Conservation (phyloP, 2,888 invertebrate species). For the Aleiodes alternator region DNA sequence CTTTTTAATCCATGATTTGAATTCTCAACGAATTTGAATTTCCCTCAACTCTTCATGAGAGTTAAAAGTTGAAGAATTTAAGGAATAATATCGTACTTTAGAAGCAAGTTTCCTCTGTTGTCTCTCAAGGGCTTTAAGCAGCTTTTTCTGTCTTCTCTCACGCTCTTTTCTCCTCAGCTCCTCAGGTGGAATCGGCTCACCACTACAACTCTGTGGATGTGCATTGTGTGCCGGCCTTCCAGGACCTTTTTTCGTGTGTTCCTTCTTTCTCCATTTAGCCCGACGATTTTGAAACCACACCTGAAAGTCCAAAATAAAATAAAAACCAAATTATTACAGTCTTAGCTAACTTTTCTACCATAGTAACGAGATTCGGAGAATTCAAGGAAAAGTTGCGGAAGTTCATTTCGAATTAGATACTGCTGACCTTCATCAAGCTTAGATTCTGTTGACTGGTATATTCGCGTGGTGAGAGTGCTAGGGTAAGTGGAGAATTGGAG, state of each 20-base stretch:
- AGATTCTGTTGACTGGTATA: neutral
- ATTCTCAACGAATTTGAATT: conserved; percentile 12
- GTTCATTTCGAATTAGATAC: neutral
- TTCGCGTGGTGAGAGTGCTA: conserved; percentile 42
- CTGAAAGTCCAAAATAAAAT: conserved; percentile 77
- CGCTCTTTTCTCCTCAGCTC: conserved; percentile 90
- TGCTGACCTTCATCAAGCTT: neutral
- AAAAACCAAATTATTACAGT: neutral
- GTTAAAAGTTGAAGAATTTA: conserved; percentile 4
- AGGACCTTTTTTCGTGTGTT: conserved; percentile 98
- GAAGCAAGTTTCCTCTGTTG: conserved; percentile 94
- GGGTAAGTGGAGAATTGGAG: conserved; percentile 50
- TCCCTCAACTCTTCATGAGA: neutral
- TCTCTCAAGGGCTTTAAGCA: conserved; percentile 92
- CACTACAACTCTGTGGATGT: conserved; percentile 97
- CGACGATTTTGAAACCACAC: conserved; percentile 99
- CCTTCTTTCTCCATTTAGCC: conserved; percentile 99
- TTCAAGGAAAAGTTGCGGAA: conserved; percentile 25
- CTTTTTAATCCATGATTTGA: conserved; percentile 13
- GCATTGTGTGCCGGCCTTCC: conserved; percentile 99
- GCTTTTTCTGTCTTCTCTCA: conserved; percentile 92
- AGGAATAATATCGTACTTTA: conserved; percentile 76
- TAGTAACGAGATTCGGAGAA: neutral
- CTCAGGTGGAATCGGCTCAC: conserved; percentile 96
- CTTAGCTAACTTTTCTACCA: neutral